Percentiles rank a stretch among this genome's conserved stretches.
phyloP scores from a whole-genome alignment of 1,140 invertebrate genomes.

The Tetragnatha versicolor region DNA sequence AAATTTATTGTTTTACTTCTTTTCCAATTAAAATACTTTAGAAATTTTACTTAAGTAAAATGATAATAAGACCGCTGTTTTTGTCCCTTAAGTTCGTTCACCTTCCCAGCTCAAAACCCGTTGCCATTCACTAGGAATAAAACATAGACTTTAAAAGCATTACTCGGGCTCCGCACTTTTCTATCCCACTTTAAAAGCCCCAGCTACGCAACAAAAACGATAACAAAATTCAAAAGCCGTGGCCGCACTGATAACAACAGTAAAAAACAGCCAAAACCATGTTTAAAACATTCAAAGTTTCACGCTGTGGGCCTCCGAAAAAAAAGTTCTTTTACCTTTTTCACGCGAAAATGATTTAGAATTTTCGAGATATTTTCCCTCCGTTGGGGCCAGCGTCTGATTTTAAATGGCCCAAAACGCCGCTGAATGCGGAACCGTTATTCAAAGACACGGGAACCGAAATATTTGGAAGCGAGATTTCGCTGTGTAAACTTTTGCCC shows the following conservation, averaged over 20 bases:
- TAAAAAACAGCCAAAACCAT: slow-evolving; percentile 21
- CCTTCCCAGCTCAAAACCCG: too few species aligned
- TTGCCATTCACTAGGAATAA: neutral
- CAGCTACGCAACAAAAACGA: neutral
- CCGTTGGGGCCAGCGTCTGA: neutral
- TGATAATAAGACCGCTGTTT: too few species aligned
- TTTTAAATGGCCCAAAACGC: slow-evolving; percentile 30
- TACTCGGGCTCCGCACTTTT: too few species aligned
- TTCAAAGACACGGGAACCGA: too few species aligned
- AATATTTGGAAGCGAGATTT: too few species aligned
- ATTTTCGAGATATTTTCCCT: slow-evolving; percentile 12
- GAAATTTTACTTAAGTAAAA: too few species aligned
- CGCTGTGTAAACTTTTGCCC: too few species aligned
- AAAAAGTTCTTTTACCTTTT: neutral
- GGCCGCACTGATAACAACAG: neutral
- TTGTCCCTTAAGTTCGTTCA: too few species aligned
- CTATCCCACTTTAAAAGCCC: neutral
- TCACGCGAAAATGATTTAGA: slow-evolving; percentile 1
- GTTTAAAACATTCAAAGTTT: slow-evolving; percentile 11
- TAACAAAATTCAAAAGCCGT: slow-evolving; percentile 34
- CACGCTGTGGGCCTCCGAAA: neutral
- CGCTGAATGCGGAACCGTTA: neutral
- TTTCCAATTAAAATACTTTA: too few species aligned
- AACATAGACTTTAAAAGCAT: slow-evolving; percentile 21
- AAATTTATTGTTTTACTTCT: too few species aligned